Base-by-base conservation (phyloP, 53 echinoderm and acorn worm species). In the Mesocentrotus franciscanus region DNA sequence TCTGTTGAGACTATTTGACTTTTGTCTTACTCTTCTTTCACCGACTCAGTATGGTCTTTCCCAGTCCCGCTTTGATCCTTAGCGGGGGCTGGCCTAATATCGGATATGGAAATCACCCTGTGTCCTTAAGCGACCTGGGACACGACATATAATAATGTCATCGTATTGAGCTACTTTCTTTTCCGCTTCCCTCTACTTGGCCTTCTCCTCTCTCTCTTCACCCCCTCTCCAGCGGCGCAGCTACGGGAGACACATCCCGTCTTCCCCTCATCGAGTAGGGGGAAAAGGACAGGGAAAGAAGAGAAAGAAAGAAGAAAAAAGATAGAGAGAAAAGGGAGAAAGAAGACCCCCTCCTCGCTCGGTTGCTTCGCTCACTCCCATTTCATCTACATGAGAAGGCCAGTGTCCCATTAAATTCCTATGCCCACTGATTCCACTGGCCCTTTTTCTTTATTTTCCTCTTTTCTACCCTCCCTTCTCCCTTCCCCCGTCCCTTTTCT, bases 271-370 rank as follows among this genome's bases (percentile, higher is more conserved):
- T 18, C 68, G 24, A 68, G 1, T 68, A 49, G 49, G 68, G 68
- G 24, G 72, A 83, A 58, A 58, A 32, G 24, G 76, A 61, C 61
- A 94, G 71, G 94, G 93, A 55, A 71, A 76, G 89, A 90, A 95
- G 49, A 96, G 79, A 91, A 90, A 95, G 91, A 96, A 91, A 78
- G 92, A 92, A 92, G 85, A 58, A 61, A 78, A 85, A 71, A 81
- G 81, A 84, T 56, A 36, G n/a, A 85, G 92, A 1, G 56, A 71
- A 74, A 34, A 9, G 95, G 71, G 87, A 9, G 24, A 30, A 61
- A 11, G 90, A 60, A 60, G 42, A 68, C 20, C 68, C 68, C 68
- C 24, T 8, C 24, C 68, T 8, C 68, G 4, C 20, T 22, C 22
- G 20, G 8, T 68, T 24, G 22, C 49, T 49, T 24, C 8, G 68